Base-by-base conservation (phyloP, 2,113 vertebrate genomes). In the Camelus bactrianus region DNA sequence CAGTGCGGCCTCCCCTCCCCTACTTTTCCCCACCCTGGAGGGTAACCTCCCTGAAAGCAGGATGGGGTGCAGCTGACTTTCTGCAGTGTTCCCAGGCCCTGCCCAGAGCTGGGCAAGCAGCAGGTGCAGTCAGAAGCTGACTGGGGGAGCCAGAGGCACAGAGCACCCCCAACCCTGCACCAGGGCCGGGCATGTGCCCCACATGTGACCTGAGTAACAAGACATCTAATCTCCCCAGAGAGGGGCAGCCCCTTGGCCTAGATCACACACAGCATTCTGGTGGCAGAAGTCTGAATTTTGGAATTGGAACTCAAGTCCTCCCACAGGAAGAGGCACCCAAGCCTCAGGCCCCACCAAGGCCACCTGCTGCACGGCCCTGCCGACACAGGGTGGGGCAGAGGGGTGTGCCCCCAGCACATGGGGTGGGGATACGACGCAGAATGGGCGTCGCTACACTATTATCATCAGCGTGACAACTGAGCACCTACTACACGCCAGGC, bases 91-190 rank as follows among this genome's bases (percentile, higher is more conserved):
- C 28, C 8, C 1, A 26, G 52, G 8, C 73, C 60, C 19, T 17
- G 38, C 8, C 46, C 70, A n/a, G 6, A 42, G 30, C 28, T 0
- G 14, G 32, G 28, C 42, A 20, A 30, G 48, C 2, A 9, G 14
- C 2, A 2, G 35, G 24, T 1, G 7, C 58, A 20, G 1, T 0
- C 2, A n/a, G 46, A 58, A 56, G 24, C 52, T 4, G 6, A 26
- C 0, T 0, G 1, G 12, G 11, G 6, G 5, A 48, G 12, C 20
- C 0, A 46, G 8, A 7, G 0, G 10, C 10, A 1, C 0, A 0
- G n/a, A 62, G 22, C 58, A 8, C 5, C 11, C 67, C 67, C 75
- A 3, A 10, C 13, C 75, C 64, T 0, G 11, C 52, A 5, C 46
- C 0, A 0, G 64, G 89, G 46, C 12, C n/a, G 13, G 50, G 28